phyloP scores from a whole-genome alignment of 2,113 vertebrate genomes.

The Madoqua kirkii region DNA sequence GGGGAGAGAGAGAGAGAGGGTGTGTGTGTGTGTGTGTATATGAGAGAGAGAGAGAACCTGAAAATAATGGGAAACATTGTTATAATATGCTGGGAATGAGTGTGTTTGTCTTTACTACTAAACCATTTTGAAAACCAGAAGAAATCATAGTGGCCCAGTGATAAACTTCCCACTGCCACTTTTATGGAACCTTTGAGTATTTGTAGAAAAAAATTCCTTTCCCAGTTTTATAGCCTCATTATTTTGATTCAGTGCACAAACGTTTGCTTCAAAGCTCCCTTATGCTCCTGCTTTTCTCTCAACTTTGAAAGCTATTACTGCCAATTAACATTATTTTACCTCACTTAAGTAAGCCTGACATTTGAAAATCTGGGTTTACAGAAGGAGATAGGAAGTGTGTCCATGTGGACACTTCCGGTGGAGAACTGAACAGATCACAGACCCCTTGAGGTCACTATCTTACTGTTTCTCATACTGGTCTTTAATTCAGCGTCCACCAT shows the following conservation, averaged over 20 bases:
- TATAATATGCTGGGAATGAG: background rate
- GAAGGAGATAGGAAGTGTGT: background rate
- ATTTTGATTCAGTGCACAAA: background rate
- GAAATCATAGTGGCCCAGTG: background rate
- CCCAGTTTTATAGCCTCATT: background rate
- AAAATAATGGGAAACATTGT: background rate
- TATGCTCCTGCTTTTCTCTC: background rate
- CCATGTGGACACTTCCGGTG: background rate
- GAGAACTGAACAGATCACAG: background rate
- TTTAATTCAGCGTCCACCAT: background rate
- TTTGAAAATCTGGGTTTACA: background rate
- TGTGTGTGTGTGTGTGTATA: background rate
- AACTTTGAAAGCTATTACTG: constrained; percentile 4
- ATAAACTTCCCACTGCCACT: background rate
- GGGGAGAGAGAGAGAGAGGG: background rate
- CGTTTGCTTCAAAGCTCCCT: background rate
- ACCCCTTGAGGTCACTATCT: background rate
- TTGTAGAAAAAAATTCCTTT: background rate
- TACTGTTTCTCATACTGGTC: background rate
- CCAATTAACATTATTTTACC: background rate
- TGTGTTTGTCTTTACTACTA: background rate
- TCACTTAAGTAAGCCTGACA: background rate
- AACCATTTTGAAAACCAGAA: constrained; percentile 6
- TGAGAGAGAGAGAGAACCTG: background rate
- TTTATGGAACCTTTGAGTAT: background rate